Evolutionary conservation across 2,797 vertebrate species (phyloP), one percentile per base, ranked within the genome.

Genomic region (Sebastes diploproa): DNA sequence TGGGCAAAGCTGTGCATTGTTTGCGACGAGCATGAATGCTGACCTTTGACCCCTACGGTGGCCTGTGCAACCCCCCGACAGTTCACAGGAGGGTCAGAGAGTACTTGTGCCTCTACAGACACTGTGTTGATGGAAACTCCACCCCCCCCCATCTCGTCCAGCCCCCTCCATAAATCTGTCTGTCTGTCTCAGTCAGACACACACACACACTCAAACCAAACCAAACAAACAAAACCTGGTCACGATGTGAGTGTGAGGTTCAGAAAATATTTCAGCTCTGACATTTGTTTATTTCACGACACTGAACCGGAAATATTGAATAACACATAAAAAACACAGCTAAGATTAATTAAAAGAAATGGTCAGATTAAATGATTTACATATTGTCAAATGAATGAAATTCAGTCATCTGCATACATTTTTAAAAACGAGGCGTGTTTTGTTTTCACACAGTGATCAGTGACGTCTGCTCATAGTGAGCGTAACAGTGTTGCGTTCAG

Each of bases 11-110:
- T 90, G 90, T 92, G 95, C 96, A 97, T 97, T 97, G 96, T 97
- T 96, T 97, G 96, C 94, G 95, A 96, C 93, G 95, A 95, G 96
- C 96, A 96, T 96, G 96, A 96, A 96, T 85, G 91, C 92, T 96
- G 97, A 97, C 97, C 97, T 98, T 93, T 97, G 97, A 89, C 96
- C 96, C 94, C 93, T 93, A 82, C 71, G 80, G 92, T 96, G 97
- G 96, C 97, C 96, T 95, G 95, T 97, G 92, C 83, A 89, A 95
- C 96, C 96, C 95, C 60, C 90, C 88, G 86, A 96, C 97, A 95
- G 98, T 98, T 99, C 98, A 98, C 58, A 80, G 90, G 94, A 95
- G 96, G 98, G 98, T 98, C 98, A 97, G n/a, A 64, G 94, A 95
- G 95, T 95, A 95, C 95, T 94, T 95, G 89, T 38, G 90, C 89